A percentile compares a stretch with the other conserved stretches of the same genome.
These are phyloP conservation scores for Sebastes hubbsi DNA, from an alignment of 2,797 vertebrate species.

Conservation along the genomic window DNA sequence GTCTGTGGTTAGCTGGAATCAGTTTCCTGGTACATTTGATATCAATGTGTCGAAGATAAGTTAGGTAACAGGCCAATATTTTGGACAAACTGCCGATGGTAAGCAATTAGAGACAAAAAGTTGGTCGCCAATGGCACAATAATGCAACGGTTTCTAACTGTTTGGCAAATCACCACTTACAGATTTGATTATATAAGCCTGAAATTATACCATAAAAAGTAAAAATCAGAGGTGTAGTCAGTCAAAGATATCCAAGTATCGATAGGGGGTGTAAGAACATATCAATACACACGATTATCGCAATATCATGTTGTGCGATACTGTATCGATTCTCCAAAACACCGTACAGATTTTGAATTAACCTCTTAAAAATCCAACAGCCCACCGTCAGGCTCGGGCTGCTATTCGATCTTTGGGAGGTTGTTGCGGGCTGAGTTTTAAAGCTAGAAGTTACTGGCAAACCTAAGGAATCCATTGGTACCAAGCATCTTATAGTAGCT, in stretches of 20 bases:
- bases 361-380: too few relatives aligned
- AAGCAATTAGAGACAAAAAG: not conserved
- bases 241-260: too few relatives aligned
- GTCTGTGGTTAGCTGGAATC: not conserved
- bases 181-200: not conserved
- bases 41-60: not conserved
- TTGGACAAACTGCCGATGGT: not conserved
- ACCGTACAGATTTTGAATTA: too few relatives aligned
- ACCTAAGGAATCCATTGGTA: too few relatives aligned
- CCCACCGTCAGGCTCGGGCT: fast-evolving
- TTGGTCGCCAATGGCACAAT: not conserved
- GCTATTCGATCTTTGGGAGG: too few relatives aligned
- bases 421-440: too few relatives aligned
- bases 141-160: not conserved
- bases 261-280: too few relatives aligned
- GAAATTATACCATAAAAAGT: not conserved
- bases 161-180: not conserved
- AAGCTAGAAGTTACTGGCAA: too few relatives aligned
- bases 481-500: too few relatives aligned
- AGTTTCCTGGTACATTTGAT: constrained; percentile 3
- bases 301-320: too few relatives aligned
- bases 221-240: not conserved
- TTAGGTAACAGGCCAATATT: not conserved
- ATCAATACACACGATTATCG: too few relatives aligned
- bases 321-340: too few relatives aligned